These are phyloP conservation scores for Irena cyanogastra DNA, from an alignment of 2,113 vertebrate species.

Conservation along the genomic window DNA sequence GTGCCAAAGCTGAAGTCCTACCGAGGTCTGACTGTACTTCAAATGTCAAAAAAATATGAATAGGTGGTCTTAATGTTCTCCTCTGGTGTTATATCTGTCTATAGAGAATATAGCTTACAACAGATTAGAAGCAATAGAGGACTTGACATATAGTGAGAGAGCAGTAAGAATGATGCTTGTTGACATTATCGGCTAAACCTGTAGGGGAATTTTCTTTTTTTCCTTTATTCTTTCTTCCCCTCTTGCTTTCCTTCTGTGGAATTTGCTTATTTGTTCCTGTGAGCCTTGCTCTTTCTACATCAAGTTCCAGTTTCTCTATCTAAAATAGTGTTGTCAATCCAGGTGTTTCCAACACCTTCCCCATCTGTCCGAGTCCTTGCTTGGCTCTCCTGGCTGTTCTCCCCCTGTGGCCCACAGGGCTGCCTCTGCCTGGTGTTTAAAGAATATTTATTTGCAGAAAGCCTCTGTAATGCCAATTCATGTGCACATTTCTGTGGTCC, in stretches of 20 bases:
- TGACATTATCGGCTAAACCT: constrained; percentile 72
- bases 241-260: constrained; percentile 45
- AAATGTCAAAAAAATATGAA: constrained; percentile 68
- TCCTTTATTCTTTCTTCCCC: constrained; percentile 37
- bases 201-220: constrained; percentile 65
- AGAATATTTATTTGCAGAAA: constrained; percentile 63
- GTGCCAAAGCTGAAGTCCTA: constrained; percentile 47
- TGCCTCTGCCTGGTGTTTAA: constrained; percentile 30
- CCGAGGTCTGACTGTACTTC: constrained; percentile 67
- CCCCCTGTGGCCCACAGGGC: not conserved
- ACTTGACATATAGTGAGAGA: constrained; percentile 56
- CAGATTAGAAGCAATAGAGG: constrained; percentile 73
- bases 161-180: constrained; percentile 57
- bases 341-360: constrained; percentile 44
- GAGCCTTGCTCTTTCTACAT: constrained; percentile 33
- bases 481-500: not conserved
- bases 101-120: constrained; percentile 70
- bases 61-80: constrained; percentile 69
- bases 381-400: not conserved
- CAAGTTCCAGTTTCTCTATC: constrained; percentile 45
- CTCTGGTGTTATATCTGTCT: constrained; percentile 66
- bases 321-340: constrained; percentile 59
- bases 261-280: constrained; percentile 61
- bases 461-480: constrained; percentile 35
- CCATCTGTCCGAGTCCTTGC: not conserved